Evolutionary conservation across 2,797 vertebrate genomes (phyloP).

Genomic region (Sebastes taczanowskii): DNA sequence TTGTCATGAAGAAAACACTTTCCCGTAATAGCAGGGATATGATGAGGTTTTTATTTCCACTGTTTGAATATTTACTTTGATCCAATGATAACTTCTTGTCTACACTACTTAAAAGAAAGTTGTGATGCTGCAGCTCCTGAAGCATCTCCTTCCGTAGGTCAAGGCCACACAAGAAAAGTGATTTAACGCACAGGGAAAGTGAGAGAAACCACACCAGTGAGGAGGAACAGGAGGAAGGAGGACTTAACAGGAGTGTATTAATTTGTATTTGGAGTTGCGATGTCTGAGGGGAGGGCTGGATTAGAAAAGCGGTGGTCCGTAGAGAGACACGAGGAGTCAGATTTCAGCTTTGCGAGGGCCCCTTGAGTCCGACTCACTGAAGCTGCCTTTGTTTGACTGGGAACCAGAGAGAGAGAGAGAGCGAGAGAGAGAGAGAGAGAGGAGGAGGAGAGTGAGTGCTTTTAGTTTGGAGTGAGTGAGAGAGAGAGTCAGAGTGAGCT

Average conservation of each 20-base stretch:
- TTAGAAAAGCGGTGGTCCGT: constrained; percentile 72
- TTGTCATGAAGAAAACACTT: not conserved
- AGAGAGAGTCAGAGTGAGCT: constrained; percentile 66
- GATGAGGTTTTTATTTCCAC: not conserved
- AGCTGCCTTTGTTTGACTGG: constrained; percentile 91
- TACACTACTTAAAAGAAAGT: not conserved
- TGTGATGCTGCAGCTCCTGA: constrained; percentile 12
- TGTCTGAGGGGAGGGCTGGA: constrained; percentile 71
- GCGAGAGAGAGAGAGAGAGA: constrained; percentile 4
- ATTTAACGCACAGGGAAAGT: constrained; percentile 27
- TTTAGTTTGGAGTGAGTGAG: constrained; percentile 55
- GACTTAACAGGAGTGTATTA: constrained; percentile 64
- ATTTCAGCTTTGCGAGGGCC: constrained; percentile 86
- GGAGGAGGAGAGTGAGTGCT: constrained; percentile 45
- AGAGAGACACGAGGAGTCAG: constrained; percentile 81
- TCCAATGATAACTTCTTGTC: not conserved
- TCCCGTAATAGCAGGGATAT: not conserved
- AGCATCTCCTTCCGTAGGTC: constrained; percentile 3
- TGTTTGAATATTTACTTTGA: not conserved
- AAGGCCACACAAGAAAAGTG: constrained; percentile 47
- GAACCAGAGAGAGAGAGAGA: constrained; percentile 56
- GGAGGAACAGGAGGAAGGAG: constrained; percentile 38
- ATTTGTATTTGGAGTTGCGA: constrained; percentile 68
- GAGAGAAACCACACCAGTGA: constrained; percentile 50
- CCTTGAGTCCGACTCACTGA: constrained; percentile 83